phyloP scores from a whole-genome alignment of 2,888 invertebrate genomes.

The Drosophila pseudotalamancana region DNA sequence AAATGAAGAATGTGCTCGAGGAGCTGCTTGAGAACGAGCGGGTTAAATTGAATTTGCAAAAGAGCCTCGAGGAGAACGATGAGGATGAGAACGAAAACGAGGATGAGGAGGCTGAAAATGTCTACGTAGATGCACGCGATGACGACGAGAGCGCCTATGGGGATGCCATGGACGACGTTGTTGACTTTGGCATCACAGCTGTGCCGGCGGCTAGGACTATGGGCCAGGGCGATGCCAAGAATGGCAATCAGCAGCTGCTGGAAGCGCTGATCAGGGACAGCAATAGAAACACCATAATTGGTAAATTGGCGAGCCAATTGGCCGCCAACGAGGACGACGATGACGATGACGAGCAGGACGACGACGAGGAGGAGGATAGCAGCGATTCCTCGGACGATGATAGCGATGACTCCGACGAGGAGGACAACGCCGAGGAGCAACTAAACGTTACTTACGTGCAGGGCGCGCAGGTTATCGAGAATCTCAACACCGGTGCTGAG shows the following conservation, averaged over 20 bases:
- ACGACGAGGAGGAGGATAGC: constrained; percentile 67
- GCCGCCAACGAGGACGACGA: constrained; percentile 45
- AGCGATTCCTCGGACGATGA: constrained; percentile 71
- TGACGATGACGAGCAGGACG: constrained; percentile 65
- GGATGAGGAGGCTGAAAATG: constrained; percentile 51
- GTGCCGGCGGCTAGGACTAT: constrained; percentile 24
- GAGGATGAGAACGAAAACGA: constrained; percentile 57
- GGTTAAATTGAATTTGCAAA: constrained; percentile 84
- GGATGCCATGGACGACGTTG: constrained; percentile 71
- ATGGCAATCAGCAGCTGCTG: constrained; percentile 81
- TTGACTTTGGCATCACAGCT: constrained; percentile 61
- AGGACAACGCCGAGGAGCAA: constrained; percentile 64
- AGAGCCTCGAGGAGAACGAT: constrained; percentile 81
- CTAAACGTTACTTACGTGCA: constrained; percentile 79
- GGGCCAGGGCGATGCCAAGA: constrained; percentile 66
- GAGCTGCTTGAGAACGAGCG: constrained; percentile 84
- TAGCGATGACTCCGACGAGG: constrained; percentile 73
- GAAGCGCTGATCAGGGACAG: constrained; percentile 79
- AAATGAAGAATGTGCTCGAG: constrained; percentile 85
- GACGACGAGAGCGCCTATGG: constrained; percentile 68
- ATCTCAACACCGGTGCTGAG: constrained; percentile 80
- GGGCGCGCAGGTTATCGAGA: constrained; percentile 83
- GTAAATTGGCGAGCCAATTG: constrained; percentile 67
- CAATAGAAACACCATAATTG: constrained; percentile 78
- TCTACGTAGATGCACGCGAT: constrained; percentile 65